A percentile compares a stretch with the other conserved stretches of the same genome.
Evolutionary conservation across 2,888 invertebrate genomes (phyloP).

Genomic region (Luperina nickerlii): DNA sequence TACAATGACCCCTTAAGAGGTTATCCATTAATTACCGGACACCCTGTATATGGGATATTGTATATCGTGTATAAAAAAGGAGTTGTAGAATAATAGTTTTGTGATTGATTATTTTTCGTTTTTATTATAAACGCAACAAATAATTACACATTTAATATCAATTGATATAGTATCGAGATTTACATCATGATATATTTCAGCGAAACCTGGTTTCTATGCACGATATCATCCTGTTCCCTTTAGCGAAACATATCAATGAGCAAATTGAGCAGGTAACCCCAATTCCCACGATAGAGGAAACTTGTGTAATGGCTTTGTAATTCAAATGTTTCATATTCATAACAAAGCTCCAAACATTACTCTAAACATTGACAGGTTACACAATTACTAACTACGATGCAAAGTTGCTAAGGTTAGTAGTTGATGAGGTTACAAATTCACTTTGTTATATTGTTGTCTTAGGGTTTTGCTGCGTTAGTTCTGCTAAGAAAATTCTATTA

Average conservation of each 20-base stretch:
- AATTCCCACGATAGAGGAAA: slow-evolving; percentile 12
- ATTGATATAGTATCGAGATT: background rate
- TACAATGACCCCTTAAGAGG: too few relatives aligned
- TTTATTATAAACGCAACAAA: background rate
- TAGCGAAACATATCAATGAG: slow-evolving; percentile 14
- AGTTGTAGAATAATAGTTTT: background rate
- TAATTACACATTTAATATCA: too few relatives aligned
- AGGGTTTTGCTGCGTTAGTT: slow-evolving; percentile 16
- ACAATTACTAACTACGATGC: background rate
- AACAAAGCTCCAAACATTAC: slow-evolving; percentile 23
- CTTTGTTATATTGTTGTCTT: slow-evolving; percentile 16
- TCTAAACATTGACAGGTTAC: slow-evolving; percentile 43
- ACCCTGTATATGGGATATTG: too few relatives aligned
- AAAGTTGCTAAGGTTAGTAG: slow-evolving; percentile 10
- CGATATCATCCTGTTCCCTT: background rate
- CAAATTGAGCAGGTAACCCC: slow-evolving; percentile 15
- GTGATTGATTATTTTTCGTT: background rate
- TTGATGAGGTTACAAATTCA: slow-evolving; percentile 33
- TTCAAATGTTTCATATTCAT: slow-evolving; percentile 26
- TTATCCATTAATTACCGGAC: too few relatives aligned
- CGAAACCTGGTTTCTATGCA: background rate
- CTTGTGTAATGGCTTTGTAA: slow-evolving; percentile 29
- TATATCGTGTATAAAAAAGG: too few relatives aligned
- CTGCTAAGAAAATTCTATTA: slow-evolving; percentile 12
- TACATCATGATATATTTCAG: too few relatives aligned